A percentile compares a stretch with the other conserved stretches of the same genome.
phyloP scores from a whole-genome alignment of 2,888 invertebrate species.

The Harpagoxenus sublaevis region DNA sequence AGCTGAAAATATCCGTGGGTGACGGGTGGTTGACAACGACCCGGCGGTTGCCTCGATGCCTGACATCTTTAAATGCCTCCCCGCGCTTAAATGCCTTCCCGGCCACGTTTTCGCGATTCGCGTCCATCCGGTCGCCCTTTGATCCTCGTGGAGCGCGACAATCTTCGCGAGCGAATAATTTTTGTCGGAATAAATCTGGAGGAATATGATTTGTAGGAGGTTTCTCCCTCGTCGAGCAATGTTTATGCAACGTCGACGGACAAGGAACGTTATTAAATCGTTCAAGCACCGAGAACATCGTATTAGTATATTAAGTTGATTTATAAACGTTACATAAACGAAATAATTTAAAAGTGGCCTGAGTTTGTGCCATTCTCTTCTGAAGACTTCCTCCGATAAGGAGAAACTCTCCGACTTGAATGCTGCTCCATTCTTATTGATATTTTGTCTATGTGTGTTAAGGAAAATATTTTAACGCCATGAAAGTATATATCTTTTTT shows the following conservation, averaged over 20 bases:
- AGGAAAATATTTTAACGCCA: background rate
- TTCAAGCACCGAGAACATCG: background rate
- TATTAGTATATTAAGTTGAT: background rate
- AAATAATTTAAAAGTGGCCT: background rate
- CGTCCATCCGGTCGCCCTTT: background rate
- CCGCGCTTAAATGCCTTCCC: background rate
- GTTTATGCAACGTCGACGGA: background rate
- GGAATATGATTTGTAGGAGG: no score
- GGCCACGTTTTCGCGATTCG: background rate
- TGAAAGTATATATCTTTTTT: background rate
- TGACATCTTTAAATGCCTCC: slow-evolving; percentile 81
- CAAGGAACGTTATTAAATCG: background rate
- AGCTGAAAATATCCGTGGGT: no score
- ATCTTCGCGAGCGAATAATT: background rate
- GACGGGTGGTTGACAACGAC: background rate
- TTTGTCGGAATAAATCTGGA: background rate
- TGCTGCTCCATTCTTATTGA: background rate
- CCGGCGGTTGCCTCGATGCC: background rate
- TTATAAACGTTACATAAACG: background rate
- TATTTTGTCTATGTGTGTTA: background rate
- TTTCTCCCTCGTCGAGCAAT: background rate
- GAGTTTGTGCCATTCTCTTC: background rate
- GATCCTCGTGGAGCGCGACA: background rate
- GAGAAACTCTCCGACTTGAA: no score
- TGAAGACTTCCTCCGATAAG: background rate